These are phyloP conservation scores for Lasioglossum calceatum DNA, from an alignment of 2,888 invertebrate species.

Conservation along the genomic window DNA sequence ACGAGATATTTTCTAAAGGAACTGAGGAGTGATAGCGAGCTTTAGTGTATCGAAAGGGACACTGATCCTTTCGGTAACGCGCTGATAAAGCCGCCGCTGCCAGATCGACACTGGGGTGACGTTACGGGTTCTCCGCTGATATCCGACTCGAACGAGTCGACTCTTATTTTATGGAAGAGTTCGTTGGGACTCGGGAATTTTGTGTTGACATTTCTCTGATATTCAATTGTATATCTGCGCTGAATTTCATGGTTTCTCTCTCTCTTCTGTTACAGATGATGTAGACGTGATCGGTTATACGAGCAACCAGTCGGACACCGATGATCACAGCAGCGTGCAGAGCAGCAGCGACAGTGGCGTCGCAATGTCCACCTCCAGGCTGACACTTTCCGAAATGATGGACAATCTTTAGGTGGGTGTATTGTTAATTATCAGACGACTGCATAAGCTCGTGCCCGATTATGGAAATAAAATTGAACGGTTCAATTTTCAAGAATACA, in stretches of 20 bases:
- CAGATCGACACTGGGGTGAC: background rate
- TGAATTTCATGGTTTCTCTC: background rate
- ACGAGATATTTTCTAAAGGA: background rate
- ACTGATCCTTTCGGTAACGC: background rate
- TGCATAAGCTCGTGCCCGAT: too few relatives aligned
- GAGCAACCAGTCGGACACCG: constrained; percentile 93
- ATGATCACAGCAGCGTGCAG: constrained; percentile 92
- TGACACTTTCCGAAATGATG: constrained; percentile 88
- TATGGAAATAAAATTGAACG: too few relatives aligned
- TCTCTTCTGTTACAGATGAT: constrained; percentile 88
- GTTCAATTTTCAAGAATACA: too few relatives aligned
- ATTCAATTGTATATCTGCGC: background rate
- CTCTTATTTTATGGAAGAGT: background rate
- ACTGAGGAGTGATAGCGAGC: background rate
- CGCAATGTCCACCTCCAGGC: constrained; percentile 88
- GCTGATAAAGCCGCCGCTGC: background rate
- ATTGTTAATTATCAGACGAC: background rate
- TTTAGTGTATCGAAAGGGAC: constrained; percentile 7
- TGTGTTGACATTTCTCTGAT: background rate
- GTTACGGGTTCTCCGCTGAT: background rate
- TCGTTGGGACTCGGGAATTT: background rate
- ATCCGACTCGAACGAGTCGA: background rate
- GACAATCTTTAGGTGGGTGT: constrained; percentile 83
- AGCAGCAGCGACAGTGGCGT: constrained; percentile 91
- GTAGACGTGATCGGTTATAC: constrained; percentile 95